Conservation (phyloP, 1,140 invertebrate genomes). For the Caenorhabditis inopinata region DNA sequence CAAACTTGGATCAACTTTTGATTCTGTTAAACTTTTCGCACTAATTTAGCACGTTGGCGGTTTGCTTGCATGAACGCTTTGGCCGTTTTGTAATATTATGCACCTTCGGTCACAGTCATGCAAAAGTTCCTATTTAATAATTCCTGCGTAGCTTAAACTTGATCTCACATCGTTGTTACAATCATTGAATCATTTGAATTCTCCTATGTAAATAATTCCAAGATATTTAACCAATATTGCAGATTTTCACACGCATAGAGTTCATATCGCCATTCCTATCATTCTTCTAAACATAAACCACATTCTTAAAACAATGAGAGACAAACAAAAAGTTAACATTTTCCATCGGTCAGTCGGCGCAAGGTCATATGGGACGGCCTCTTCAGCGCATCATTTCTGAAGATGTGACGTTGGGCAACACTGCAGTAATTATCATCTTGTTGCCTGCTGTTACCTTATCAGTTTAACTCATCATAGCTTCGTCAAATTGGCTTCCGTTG, state of each 20-base stretch:
- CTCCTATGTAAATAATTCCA: too few species aligned
- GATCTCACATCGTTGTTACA: too few species aligned
- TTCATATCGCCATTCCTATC: conserved; percentile 9
- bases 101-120: too few species aligned
- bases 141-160: too few species aligned
- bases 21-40: too few species aligned
- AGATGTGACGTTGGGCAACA: neutral
- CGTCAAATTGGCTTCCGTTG: neutral
- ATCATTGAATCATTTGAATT: too few species aligned
- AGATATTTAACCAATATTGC: too few species aligned
- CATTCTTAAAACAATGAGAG: conserved; percentile 7
- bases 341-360: conserved; percentile 12
- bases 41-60: too few species aligned
- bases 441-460: neutral
- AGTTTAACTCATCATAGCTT: neutral
- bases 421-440: conserved; percentile 11
- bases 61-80: too few species aligned
- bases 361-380: conserved; percentile 4
- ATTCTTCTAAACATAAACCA: conserved; percentile 1
- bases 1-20: too few species aligned
- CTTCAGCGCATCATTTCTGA: neutral
- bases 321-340: conserved; percentile 8
- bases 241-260: neutral
- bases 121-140: too few species aligned
- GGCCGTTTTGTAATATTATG: too few species aligned